A percentile compares a stretch with the other conserved stretches of the same genome.
Evolutionary conservation across 2,113 vertebrate species (phyloP).

Genomic region (Oenanthe melanoleuca): DNA sequence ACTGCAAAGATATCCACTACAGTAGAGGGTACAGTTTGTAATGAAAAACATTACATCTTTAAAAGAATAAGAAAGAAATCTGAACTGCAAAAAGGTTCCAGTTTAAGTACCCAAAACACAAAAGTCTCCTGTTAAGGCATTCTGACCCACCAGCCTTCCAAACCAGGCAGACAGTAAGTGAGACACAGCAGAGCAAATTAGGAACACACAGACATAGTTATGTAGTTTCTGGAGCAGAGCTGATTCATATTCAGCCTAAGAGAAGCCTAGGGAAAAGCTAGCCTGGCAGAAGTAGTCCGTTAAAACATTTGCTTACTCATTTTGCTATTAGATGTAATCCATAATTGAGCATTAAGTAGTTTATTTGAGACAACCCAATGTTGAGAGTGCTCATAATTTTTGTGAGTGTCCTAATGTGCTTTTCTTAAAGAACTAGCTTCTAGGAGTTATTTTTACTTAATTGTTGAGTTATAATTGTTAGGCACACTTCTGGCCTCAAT

Average conservation of each 20-base stretch:
- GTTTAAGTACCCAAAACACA: background rate
- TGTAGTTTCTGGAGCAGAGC: background rate
- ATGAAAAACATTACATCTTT: background rate
- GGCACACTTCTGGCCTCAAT: background rate
- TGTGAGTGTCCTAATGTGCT: background rate
- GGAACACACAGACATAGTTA: background rate
- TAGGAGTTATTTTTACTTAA: background rate
- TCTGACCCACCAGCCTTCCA: background rate
- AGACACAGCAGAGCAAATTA: constrained; percentile 22
- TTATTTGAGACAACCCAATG: background rate
- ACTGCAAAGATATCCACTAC: background rate
- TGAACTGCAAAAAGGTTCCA: background rate
- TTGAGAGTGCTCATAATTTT: background rate
- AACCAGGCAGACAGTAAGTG: background rate
- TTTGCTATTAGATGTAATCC: constrained; percentile 18
- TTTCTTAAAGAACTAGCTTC: background rate
- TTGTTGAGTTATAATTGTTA: background rate
- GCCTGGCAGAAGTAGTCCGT: background rate
- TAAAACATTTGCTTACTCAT: constrained; percentile 35
- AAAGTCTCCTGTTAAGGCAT: background rate
- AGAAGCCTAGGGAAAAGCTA: constrained; percentile 8
- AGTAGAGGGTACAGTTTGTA: background rate
- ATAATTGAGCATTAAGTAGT: constrained; percentile 25
- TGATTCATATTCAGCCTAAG: background rate
- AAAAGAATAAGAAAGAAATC: background rate